Evolutionary conservation across 2,113 vertebrate genomes (phyloP), one percentile per base, ranked within the genome.

Genomic region (Notiomystis cincta): DNA sequence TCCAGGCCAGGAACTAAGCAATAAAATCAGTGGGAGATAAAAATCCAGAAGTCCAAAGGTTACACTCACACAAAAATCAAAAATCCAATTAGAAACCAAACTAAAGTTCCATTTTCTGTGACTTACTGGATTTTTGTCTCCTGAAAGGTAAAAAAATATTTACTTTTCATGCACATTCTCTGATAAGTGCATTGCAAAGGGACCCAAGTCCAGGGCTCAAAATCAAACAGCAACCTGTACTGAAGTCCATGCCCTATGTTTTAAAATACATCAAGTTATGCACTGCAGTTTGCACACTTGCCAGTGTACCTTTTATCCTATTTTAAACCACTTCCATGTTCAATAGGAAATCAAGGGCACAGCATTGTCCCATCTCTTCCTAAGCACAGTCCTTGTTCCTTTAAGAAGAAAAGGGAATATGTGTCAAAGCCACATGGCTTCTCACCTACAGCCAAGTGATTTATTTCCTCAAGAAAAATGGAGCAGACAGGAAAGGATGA

Each of bases 401-500:
- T 85, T 33, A 45, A 31, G 44, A 67, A 54, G 18, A 30, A 58
- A 70, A 85, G 40, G 4, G 15, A 70, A 10, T 30, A 12, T 25
- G 10, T 85, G 80, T 69, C 67, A 79, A 60, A 85, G 54, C 30
- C 86, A 73, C 47, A 17, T 4, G 10, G 24, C 33, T 80, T 73
- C 88, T 77, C 50, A 53, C 42, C 71, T 66, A 28, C 72, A 69
- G 45, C 22, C 57, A 80, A 45, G n/a, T 93, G 82, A 95, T 96
- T 97, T 93, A 96, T 97, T 82, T 94, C 82, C 88, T 91, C 76
- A 61, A 35, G 85, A 85, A 92, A 82, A 93, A 54, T 8, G 33
- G 79, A 90, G 18, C 79, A 82, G 85, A 20, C 64, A 92, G 76
- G 75, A 86, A 86, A 77, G 71, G 33, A 86, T 93, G 85, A 94